A percentile compares a stretch with the other conserved stretches of the same genome.
Evolutionary conservation across 2,113 vertebrate genomes (phyloP).

Genomic region (Lates calcarifer): DNA sequence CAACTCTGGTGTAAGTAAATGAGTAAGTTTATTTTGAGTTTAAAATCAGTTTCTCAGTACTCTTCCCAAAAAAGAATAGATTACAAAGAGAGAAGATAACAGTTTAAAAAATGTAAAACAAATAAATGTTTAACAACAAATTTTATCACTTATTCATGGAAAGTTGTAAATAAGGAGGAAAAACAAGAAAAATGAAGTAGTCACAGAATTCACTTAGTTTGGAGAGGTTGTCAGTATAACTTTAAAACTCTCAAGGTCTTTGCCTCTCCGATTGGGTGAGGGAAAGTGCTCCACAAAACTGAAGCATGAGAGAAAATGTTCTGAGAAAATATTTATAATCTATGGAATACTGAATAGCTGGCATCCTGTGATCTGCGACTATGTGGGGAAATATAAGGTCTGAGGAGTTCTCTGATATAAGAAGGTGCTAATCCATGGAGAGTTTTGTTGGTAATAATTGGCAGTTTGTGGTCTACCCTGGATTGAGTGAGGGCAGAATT

Average conservation of each 20-base stretch:
- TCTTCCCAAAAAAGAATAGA: background rate
- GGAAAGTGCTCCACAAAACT: background rate
- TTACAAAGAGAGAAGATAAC: background rate
- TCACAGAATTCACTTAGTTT: background rate
- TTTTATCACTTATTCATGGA: background rate
- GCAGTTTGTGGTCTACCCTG: background rate
- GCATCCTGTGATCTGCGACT: background rate
- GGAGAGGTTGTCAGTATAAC: background rate
- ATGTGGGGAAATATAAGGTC: background rate
- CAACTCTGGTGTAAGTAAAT: background rate
- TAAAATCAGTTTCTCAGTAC: background rate
- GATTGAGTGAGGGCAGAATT: background rate
- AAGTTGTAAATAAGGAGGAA: background rate
- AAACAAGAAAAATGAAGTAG: background rate
- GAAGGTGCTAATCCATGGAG: background rate
- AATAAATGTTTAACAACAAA: background rate
- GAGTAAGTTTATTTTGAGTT: background rate
- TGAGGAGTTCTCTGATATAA: background rate
- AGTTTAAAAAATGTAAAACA: background rate
- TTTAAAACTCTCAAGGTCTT: background rate
- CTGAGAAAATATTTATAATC: constrained; percentile 3
- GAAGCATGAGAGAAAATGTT: background rate
- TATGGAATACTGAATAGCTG: constrained; percentile 1
- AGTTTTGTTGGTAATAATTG: background rate
- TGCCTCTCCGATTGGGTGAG: background rate